A percentile compares a stretch with the other conserved stretches of the same genome.
These are phyloP conservation scores for Troides oblongomaculatus DNA, from an alignment of 2,888 invertebrate species.

Conservation along the genomic window DNA sequence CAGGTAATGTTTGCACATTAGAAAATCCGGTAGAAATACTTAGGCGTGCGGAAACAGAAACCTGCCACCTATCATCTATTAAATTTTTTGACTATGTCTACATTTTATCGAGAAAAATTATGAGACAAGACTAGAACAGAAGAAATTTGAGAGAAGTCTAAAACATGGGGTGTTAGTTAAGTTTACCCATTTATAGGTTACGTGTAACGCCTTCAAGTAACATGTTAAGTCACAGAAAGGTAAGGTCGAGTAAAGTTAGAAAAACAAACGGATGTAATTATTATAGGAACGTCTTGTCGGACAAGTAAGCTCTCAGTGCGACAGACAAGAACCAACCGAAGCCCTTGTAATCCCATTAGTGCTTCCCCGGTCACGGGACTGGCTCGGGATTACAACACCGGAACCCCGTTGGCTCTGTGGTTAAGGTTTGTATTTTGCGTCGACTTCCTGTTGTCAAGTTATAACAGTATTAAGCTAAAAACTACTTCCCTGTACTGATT, in stretches of 20 bases:
- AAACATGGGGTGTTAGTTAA: too few relatives aligned
- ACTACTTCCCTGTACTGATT: too few relatives aligned
- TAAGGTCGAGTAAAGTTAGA: neutral
- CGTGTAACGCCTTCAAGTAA: neutral
- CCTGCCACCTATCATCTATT: too few relatives aligned
- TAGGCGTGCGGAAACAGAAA: too few relatives aligned
- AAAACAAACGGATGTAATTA: neutral
- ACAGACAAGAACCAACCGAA: conserved; percentile 5
- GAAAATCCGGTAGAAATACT: too few relatives aligned
- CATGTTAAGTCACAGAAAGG: neutral
- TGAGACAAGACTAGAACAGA: too few relatives aligned
- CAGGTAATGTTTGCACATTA: too few relatives aligned
- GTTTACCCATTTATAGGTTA: too few relatives aligned
- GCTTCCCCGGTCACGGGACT: conserved; percentile 4
- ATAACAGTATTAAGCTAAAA: neutral
- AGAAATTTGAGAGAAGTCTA: too few relatives aligned
- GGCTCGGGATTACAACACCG: conserved; percentile 10
- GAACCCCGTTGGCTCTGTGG: conserved; percentile 1
- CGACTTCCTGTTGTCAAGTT: neutral
- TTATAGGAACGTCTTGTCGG: neutral
- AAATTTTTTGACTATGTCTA: too few relatives aligned
- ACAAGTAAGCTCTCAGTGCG: neutral
- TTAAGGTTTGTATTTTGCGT: conserved; percentile 2
- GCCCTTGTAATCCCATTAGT: conserved; percentile 19
- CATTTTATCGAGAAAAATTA: too few relatives aligned